A percentile compares a stretch with the other conserved stretches of the same genome.
These are phyloP conservation scores for Moxostoma hubbsi DNA, from an alignment of 2,797 vertebrate species.

Conservation along the genomic window DNA sequence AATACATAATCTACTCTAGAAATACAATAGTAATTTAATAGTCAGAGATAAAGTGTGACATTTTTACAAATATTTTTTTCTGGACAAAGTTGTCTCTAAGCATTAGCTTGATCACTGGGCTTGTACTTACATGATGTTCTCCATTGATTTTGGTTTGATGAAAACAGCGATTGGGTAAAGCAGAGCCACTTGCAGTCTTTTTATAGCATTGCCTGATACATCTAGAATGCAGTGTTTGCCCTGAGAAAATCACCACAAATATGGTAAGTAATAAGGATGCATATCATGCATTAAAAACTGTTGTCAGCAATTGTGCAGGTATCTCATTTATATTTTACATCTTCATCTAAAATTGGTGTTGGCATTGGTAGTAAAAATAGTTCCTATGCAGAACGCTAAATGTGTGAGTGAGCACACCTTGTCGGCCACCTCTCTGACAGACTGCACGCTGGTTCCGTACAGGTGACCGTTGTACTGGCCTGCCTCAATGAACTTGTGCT, in stretches of 20 bases:
- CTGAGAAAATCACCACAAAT: constrained; percentile 70
- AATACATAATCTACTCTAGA: neutral
- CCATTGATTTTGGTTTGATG: constrained; percentile 95
- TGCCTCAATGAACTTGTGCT: constrained; percentile 97
- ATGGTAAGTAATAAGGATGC: neutral
- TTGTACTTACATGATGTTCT: constrained; percentile 94
- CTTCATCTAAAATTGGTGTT: neutral
- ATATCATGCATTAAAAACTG: neutral
- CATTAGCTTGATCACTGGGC: neutral
- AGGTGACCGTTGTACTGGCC: constrained; percentile 98
- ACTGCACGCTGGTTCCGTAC: constrained; percentile 97
- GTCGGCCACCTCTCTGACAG: constrained; percentile 93
- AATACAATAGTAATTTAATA: neutral
- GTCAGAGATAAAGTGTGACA: too few species aligned
- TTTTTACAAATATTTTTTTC: neutral
- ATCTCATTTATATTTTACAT: neutral
- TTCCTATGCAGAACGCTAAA: neutral
- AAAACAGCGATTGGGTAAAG: constrained; percentile 94
- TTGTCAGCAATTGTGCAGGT: constrained; percentile 16
- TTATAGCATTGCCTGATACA: constrained; percentile 97
- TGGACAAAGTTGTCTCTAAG: neutral
- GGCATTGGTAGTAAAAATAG: neutral
- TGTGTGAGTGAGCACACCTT: constrained; percentile 79
- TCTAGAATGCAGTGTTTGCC: constrained; percentile 98
- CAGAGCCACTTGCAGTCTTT: constrained; percentile 92